Conservation (phyloP, 2,888 invertebrate genomes). For the Slavum lentiscoides region DNA sequence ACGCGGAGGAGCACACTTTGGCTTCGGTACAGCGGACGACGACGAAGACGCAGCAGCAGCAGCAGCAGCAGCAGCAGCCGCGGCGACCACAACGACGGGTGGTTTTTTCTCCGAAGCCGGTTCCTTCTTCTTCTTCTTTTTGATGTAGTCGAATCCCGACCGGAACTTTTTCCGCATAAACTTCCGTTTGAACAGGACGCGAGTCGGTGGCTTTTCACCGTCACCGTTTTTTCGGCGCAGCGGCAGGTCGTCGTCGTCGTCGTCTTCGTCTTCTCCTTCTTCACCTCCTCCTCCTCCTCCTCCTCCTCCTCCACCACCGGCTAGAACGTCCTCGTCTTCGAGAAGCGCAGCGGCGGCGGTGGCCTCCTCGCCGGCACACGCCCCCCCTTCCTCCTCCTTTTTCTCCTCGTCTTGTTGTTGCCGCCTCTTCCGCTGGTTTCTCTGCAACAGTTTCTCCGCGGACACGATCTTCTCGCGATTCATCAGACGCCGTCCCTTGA, state of each 20-base stretch:
- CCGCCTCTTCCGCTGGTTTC: conserved; percentile 24
- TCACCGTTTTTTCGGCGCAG: too few species aligned
- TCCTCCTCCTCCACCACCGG: too few species aligned
- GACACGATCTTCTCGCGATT: conserved; percentile 44
- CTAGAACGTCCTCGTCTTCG: neutral
- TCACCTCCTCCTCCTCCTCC: neutral
- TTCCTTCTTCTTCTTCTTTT: conserved; percentile 76
- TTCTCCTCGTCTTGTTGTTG: conserved; percentile 18
- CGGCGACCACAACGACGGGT: conserved; percentile 13
- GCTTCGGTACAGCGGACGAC: neutral
- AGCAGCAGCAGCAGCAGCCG: neutral
- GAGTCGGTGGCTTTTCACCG: conserved; percentile 17
- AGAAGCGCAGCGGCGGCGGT: neutral
- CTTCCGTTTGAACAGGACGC: conserved; percentile 33
- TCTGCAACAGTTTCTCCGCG: conserved; percentile 41
- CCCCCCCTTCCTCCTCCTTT: conserved; percentile 2
- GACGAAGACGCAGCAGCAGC: too few species aligned
- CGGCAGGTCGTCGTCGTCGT: neutral
- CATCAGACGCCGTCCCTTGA: conserved; percentile 32
- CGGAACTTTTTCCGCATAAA: conserved; percentile 51
- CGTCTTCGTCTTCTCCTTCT: conserved; percentile 14
- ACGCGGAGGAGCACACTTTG: conserved; percentile 22
- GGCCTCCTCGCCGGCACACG: neutral
- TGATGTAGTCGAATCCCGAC: conserved; percentile 85
- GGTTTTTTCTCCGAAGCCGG: conserved; percentile 58